These are phyloP conservation scores for Sinonovacula constricta DNA, from an alignment of 1,140 invertebrate genomes.

Conservation along the genomic window DNA sequence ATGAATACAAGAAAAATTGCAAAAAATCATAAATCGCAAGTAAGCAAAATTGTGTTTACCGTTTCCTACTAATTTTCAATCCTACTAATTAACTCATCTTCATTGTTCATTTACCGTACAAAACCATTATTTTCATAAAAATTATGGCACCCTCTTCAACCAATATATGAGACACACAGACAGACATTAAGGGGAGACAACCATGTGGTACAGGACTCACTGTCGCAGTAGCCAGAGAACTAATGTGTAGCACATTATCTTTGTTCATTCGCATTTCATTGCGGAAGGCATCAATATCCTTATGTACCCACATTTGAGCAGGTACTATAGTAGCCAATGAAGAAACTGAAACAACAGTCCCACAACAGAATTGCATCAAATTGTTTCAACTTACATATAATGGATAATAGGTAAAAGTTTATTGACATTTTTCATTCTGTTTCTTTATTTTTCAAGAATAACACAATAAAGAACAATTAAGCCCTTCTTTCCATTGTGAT, in stretches of 20 bases:
- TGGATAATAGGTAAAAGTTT: too few relatives aligned
- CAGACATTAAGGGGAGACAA: neutral
- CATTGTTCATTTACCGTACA: neutral
- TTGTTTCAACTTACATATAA: too few relatives aligned
- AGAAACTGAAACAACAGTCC: too few relatives aligned
- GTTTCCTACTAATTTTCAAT: neutral
- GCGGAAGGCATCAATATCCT: slow-evolving; percentile 95
- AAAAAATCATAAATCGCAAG: neutral
- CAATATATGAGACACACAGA: too few relatives aligned
- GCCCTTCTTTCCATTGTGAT: too few relatives aligned
- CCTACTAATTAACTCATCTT: neutral
- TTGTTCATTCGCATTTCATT: slow-evolving; percentile 70
- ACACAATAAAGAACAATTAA: too few relatives aligned
- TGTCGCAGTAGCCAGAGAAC: slow-evolving; percentile 76
- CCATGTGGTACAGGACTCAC: slow-evolving; percentile 63
- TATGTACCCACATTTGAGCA: slow-evolving; percentile 96
- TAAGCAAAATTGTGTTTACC: neutral
- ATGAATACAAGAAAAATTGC: too few relatives aligned
- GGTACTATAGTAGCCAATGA: too few relatives aligned
- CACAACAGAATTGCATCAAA: too few relatives aligned
- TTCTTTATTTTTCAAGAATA: too few relatives aligned
- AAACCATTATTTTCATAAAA: neutral
- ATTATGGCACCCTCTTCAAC: too few relatives aligned
- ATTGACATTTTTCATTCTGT: too few relatives aligned
- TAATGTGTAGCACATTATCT: slow-evolving; percentile 80